Evolutionary conservation across 1,140 invertebrate species (phyloP), one percentile per base, ranked within the genome.

Genomic region (Euglossa dilemma): DNA sequence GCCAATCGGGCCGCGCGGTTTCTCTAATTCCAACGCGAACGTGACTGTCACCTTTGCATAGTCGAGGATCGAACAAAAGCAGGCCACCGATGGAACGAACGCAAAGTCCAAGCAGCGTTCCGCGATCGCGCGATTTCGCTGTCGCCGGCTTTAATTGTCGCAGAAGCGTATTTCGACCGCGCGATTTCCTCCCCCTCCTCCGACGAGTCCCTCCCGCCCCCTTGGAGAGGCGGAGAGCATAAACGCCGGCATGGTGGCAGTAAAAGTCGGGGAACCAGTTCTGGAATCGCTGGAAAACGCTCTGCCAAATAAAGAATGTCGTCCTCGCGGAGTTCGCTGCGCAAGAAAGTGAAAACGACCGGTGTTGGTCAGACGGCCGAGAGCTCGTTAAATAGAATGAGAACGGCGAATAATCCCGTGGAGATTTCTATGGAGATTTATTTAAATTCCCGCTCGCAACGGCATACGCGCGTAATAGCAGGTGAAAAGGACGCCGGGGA

Each of bases 211-310:
- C n/a, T n/a, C n/a, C n/a, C n/a, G n/a, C n/a, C n/a, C n/a, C n/a
- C n/a, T n/a, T n/a, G n/a, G n/a, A n/a, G 36, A 16, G 18, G 36
- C 23, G 18, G 23, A 18, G 52, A 7, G 5, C 18, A 23, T n/a
- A 16, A 36, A n/a, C 16, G 20, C 2, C 52, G 70, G 45, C 0
- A 45, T 47, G 59, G 18, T 67, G 50, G 66, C 75, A 59, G 59
- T 86, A 86, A 86, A 83, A 86, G 75, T 75, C 75, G 75, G 52
- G 47, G 57, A 78, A 84, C 75, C 86, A 80, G 85, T 87, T 86
- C 75, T 84, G 61, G 80, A 78, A 87, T 86, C 85, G 45, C 28
- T 85, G 80, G 71, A 71, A 87, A 84, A 86, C 77, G 20, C 23
- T 79, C 69, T 64, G 59, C 80, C 85, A 87, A 87, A 86, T 87